Percentiles rank a stretch among this genome's conserved stretches.
Conservation (phyloP, 2,888 invertebrate species). For the Dasysyrphus albostriatus region DNA sequence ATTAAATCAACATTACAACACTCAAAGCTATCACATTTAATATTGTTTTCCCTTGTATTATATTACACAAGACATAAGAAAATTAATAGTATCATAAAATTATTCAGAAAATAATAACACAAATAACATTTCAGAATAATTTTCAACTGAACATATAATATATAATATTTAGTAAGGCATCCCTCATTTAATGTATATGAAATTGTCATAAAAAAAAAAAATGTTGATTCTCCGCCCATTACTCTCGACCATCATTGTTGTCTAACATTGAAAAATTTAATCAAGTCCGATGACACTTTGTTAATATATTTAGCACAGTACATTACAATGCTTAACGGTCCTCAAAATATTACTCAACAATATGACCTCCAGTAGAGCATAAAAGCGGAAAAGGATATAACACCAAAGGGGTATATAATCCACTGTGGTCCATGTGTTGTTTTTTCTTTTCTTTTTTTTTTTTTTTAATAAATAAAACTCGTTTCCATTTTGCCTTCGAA, state of each 20-base stretch:
- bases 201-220: slow-evolving; percentile 57
- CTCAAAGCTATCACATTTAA: slow-evolving; percentile 15
- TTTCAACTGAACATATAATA: slow-evolving; percentile 1
- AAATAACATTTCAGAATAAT: slow-evolving; percentile 41
- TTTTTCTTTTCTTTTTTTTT: slow-evolving; percentile 16
- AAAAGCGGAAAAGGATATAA: slow-evolving; percentile 53
- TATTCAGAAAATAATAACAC: slow-evolving; percentile 23
- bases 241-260: slow-evolving; percentile 40
- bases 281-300: slow-evolving; percentile 75
- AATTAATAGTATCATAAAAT: slow-evolving; percentile 50
- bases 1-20: slow-evolving; percentile 26
- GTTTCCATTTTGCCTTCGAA: slow-evolving; percentile 61
- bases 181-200: slow-evolving; percentile 56
- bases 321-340: slow-evolving; percentile 75
- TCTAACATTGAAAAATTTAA: slow-evolving; percentile 72
- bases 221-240: slow-evolving; percentile 16
- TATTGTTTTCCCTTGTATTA: not conserved
- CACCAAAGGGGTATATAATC: slow-evolving; percentile 64
- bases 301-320: slow-evolving; percentile 73
- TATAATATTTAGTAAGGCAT: slow-evolving; percentile 51
- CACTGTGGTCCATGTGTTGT: slow-evolving; percentile 29
- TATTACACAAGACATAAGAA: slow-evolving; percentile 14
- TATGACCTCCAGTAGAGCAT: slow-evolving; percentile 66
- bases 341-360: slow-evolving; percentile 72
- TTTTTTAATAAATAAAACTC: slow-evolving; percentile 26